These are phyloP conservation scores for Mystacornis crossleyi DNA, from an alignment of 2,113 vertebrate species.

Conservation along the genomic window DNA sequence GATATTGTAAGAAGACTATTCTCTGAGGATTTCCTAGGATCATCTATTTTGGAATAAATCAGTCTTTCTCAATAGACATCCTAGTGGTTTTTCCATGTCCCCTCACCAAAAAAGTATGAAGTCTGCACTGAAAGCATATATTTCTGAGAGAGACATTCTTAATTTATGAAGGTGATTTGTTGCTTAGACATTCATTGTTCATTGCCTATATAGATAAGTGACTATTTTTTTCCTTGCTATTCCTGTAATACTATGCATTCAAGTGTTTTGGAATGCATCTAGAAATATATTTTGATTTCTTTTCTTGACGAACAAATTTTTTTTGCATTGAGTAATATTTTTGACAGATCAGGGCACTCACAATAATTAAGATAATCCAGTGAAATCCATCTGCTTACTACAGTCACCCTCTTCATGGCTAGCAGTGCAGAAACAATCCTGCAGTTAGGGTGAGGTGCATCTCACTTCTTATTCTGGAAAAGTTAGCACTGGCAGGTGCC, in stretches of 20 bases:
- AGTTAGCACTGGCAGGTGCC: background rate
- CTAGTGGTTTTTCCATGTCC: background rate
- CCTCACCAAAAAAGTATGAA: background rate
- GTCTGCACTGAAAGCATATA: background rate
- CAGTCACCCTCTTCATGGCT: background rate
- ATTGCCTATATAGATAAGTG: background rate
- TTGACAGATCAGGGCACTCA: background rate
- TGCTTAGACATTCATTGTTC: background rate
- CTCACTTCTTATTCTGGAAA: background rate
- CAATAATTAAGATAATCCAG: background rate
- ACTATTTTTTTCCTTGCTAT: background rate
- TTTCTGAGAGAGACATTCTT: background rate
- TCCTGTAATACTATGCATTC: background rate
- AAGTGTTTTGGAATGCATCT: background rate
- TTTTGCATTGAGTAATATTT: background rate
- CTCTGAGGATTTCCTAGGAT: background rate
- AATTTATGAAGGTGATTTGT: background rate
- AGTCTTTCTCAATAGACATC: background rate
- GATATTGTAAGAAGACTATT: background rate
- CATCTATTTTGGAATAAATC: background rate
- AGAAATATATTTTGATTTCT: background rate
- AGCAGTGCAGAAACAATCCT: background rate
- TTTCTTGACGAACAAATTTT: background rate
- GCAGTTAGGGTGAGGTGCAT: background rate
- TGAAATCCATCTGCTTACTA: background rate